Conservation (phyloP, 2,113 vertebrate genomes). For the Gymnogyps californianus region DNA sequence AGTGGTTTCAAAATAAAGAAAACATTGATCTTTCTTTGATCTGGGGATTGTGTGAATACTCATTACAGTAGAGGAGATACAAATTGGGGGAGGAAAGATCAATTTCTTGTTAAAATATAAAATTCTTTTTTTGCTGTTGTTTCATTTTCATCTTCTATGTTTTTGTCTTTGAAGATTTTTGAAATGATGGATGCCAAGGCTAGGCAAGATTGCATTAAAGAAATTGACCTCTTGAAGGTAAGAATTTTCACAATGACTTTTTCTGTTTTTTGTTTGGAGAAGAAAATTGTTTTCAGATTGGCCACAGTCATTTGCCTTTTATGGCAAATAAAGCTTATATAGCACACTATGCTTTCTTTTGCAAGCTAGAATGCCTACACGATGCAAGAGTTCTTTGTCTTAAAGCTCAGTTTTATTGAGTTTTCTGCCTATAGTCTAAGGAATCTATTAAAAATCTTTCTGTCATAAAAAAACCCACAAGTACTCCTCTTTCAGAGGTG, state of each 20-base stretch:
- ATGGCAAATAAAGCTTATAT: neutral
- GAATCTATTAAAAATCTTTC: neutral
- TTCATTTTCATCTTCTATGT: neutral
- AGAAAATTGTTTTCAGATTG: neutral
- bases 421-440: neutral
- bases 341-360: neutral
- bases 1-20: neutral
- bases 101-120: neutral
- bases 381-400: neutral
- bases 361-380: neutral
- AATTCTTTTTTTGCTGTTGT: neutral
- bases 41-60: neutral
- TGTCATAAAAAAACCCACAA: neutral
- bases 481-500: neutral
- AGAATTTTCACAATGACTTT: neutral
- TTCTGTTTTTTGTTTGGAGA: neutral
- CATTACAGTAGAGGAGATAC: neutral
- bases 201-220: slow-evolving; percentile 91
- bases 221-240: slow-evolving; percentile 94
- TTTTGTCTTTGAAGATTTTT: slow-evolving; percentile 80
- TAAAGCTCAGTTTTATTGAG: neutral
- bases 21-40: slow-evolving; percentile 3
- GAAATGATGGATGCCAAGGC: slow-evolving; percentile 97
- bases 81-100: neutral
- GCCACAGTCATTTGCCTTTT: neutral